A percentile compares a stretch with the other conserved stretches of the same genome.
Evolutionary conservation across 2,888 invertebrate genomes (phyloP).

Genomic region (Lithophane socia): DNA sequence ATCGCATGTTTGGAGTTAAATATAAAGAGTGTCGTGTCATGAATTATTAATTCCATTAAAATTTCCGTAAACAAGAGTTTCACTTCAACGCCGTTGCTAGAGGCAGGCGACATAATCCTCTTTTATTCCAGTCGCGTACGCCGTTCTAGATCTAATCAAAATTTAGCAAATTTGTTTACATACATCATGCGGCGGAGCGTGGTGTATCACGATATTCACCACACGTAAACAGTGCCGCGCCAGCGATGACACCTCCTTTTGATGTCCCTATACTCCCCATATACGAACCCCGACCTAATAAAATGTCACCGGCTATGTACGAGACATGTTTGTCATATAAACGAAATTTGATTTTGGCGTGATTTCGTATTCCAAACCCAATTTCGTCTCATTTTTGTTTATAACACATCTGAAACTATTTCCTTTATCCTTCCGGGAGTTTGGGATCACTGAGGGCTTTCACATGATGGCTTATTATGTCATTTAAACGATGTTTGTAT

Average conservation of each 20-base stretch:
- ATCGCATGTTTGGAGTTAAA: constrained; percentile 11
- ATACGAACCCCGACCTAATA: constrained; percentile 80
- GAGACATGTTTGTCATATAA: constrained; percentile 83
- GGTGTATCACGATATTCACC: constrained; percentile 81
- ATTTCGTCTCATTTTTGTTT: constrained; percentile 78
- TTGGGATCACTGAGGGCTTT: constrained; percentile 63
- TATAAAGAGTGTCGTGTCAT: constrained; percentile 1
- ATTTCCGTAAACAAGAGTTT: constrained; percentile 31
- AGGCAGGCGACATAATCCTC: constrained; percentile 46
- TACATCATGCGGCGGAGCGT: constrained; percentile 76
- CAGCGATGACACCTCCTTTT: constrained; percentile 83
- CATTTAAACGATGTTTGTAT: constrained; percentile 19
- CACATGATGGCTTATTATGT: constrained; percentile 60
- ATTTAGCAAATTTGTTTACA: constrained; percentile 88
- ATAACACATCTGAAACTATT: constrained; percentile 76
- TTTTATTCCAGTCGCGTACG: constrained; percentile 82
- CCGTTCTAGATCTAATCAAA: constrained; percentile 86
- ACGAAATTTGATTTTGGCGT: constrained; percentile 82
- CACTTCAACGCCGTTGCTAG: constrained; percentile 26
- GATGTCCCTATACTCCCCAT: constrained; percentile 77
- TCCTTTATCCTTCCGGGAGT: constrained; percentile 68
- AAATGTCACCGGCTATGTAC: constrained; percentile 80
- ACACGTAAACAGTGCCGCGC: constrained; percentile 84
- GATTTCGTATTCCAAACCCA: constrained; percentile 80
- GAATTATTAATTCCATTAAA: constrained; percentile 34